Conservation (phyloP, 2,113 vertebrate genomes). For the Apteryx owenii region DNA sequence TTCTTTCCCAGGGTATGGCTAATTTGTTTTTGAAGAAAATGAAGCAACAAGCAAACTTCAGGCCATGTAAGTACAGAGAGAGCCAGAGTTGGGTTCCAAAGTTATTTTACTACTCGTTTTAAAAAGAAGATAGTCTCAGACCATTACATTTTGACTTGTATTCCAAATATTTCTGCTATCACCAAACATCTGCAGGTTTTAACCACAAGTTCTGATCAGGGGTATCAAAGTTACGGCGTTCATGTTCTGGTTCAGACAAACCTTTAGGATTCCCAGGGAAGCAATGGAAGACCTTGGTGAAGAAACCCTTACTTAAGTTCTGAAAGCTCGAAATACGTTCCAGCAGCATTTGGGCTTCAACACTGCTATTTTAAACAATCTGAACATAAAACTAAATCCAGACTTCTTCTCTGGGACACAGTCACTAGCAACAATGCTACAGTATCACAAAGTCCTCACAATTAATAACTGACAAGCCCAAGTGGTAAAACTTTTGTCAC, state of each 20-base stretch:
- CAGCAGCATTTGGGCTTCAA: background rate
- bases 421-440: background rate
- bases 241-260: background rate
- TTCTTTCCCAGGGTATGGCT: background rate
- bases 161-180: background rate
- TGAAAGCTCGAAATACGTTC: rapidly evolving
- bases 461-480: background rate
- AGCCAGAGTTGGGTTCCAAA: background rate
- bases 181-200: background rate
- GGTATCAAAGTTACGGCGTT: background rate
- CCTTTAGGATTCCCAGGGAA: background rate
- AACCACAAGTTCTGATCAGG: background rate
- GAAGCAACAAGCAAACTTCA: background rate
- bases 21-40: background rate
- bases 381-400: background rate
- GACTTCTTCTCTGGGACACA: background rate
- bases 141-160: background rate
- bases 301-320: background rate
- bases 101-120: background rate
- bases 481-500: background rate
- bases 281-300: background rate
- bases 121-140: background rate
- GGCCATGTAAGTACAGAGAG: background rate
- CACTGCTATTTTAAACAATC: background rate
- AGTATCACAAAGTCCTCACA: background rate